Evolutionary conservation across 2,888 invertebrate species (phyloP).

Genomic region (Dicyrtoma fusca): DNA sequence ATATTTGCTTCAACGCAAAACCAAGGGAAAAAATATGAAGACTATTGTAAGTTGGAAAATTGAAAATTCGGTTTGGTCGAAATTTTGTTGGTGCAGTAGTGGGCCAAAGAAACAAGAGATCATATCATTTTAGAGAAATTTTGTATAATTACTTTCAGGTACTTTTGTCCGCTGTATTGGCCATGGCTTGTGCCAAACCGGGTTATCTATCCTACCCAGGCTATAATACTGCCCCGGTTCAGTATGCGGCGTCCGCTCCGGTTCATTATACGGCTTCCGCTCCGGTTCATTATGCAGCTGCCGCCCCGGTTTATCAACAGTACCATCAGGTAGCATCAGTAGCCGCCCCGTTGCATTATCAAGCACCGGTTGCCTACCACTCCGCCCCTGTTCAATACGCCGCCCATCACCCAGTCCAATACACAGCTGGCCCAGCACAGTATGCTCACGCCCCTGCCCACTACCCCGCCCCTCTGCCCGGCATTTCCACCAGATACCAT

Average conservation of each 20-base stretch:
- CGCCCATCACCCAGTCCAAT: too few species aligned
- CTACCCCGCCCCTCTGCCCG: conserved; percentile 13
- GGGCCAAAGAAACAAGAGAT: too few species aligned
- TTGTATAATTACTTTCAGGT: conserved; percentile 40
- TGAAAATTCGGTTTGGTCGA: too few species aligned
- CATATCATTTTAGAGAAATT: neutral
- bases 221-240: neutral
- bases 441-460: conserved; percentile 13
- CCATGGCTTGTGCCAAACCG: conserved; percentile 45
- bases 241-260: neutral
- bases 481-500: conserved; percentile 61
- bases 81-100: too few species aligned
- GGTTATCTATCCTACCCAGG: conserved; percentile 8
- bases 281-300: too few species aligned
- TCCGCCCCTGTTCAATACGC: too few species aligned
- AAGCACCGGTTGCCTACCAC: too few species aligned
- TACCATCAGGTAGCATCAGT: too few species aligned
- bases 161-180: conserved; percentile 51
- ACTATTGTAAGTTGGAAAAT: conserved; percentile 25
- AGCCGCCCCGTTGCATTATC: too few species aligned
- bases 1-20: too few species aligned
- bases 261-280: too few species aligned
- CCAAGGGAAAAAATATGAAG: conserved; percentile 24
- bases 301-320: too few species aligned
- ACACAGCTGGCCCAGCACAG: neutral